Conservation (phyloP, 2,113 vertebrate species). For the Syrrhaptes paradoxus region DNA sequence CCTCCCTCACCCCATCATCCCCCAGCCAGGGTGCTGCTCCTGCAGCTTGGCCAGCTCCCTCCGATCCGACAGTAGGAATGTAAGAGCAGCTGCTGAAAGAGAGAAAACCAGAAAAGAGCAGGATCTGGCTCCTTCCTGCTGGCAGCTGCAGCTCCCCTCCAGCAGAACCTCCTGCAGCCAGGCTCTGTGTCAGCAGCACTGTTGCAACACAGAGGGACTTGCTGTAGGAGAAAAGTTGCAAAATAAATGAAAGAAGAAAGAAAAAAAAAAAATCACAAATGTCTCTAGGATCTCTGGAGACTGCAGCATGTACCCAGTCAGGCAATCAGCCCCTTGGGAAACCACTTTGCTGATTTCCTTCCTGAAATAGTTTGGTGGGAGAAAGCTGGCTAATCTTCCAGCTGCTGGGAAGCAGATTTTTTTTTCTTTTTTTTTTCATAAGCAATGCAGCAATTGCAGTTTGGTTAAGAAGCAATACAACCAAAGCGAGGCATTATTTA, state of each 20-base stretch:
- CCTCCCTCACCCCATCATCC: not conserved
- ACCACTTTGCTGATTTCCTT: not conserved
- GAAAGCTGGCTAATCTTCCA: not conserved
- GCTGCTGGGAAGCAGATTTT: not conserved
- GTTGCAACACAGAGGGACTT: not conserved
- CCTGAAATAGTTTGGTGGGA: not conserved
- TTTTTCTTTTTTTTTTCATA: not conserved
- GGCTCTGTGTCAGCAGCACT: not conserved
- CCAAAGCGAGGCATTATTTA: not conserved
- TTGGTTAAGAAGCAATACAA: not conserved
- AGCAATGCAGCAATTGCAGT: not conserved
- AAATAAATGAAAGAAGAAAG: not conserved
- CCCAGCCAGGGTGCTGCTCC: not conserved
- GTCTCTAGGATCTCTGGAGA: not conserved
- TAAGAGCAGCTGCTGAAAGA: not conserved
- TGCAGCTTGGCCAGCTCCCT: not conserved
- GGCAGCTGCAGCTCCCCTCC: not conserved
- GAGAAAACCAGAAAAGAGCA: not conserved
- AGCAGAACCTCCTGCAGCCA: not conserved
- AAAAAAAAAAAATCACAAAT: accelerated
- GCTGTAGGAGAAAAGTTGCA: not conserved
- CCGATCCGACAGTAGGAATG: accelerated
- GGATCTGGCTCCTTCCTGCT: not conserved
- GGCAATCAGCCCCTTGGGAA: not conserved
- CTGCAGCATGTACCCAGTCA: not conserved